phyloP scores from a whole-genome alignment of 2,113 vertebrate genomes.

The Eptesicus fuscus region DNA sequence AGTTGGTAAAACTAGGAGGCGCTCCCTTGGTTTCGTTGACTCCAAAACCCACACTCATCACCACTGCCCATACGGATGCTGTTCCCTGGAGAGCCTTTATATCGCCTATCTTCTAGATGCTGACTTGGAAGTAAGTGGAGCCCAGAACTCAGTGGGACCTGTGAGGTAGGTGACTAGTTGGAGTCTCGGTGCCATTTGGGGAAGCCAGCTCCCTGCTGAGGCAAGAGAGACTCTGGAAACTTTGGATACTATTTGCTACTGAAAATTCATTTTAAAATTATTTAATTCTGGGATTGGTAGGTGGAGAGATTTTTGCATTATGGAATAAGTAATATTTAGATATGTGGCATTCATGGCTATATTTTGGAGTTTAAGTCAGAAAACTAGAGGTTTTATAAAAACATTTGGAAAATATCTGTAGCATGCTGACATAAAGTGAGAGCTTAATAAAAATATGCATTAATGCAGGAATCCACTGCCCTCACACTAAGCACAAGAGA shows the following conservation, averaged over 20 bases:
- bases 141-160: not conserved
- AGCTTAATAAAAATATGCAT: conserved; percentile 70
- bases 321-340: conserved; percentile 33
- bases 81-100: not conserved
- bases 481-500: conserved; percentile 70
- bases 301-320: conserved; percentile 11
- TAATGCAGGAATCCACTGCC: conserved; percentile 62
- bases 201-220: not conserved
- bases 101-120: not conserved
- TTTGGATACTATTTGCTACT: not conserved
- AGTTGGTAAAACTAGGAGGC: not conserved
- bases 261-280: conserved; percentile 31
- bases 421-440: conserved; percentile 67
- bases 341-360: not conserved
- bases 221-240: not conserved
- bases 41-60: not conserved
- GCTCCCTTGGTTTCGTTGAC: not conserved
- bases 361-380: conserved; percentile 53
- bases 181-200: not conserved
- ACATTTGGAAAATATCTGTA: conserved; percentile 64
- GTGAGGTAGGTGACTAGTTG: not conserved
- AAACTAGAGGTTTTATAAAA: conserved; percentile 39
- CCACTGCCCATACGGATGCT: not conserved
- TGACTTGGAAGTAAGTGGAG: not conserved
- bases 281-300: not conserved